Evolutionary conservation across 53 echinoderm and acorn worm species (phyloP), one percentile per base, ranked within the genome.

Genomic region (Arbacia lixula): DNA sequence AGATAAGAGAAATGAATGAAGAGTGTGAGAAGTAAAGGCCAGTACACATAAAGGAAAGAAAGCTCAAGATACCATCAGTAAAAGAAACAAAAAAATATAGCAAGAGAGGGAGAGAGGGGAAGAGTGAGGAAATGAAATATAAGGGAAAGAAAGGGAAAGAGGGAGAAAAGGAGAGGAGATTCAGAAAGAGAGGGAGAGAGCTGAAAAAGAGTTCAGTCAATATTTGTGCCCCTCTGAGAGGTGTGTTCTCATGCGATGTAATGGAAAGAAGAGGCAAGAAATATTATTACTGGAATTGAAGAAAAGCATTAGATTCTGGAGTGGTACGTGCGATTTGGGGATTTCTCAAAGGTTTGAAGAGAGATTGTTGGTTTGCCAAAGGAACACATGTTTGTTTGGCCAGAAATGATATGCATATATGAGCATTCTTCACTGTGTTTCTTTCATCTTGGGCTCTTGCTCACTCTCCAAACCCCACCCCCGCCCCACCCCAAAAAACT

Each of bases 321-420:
- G 19, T 62, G 64, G 64, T 20, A 81, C 82, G 82, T 81, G 82
- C 82, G 51, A 81, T 81, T 81, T 63, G 33, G 43, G 52, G 82
- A 34, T 81, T 81, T 81, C 64, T 63, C 57, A 32, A 19, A 28
- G 49, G 62, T 81, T 61, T 81, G 82, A 40, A 81, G 82, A 51
- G 82, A 62, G 82, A 81, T 63, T 81, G 64, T 81, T 63, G 63
- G 82, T 81, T 81, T 81, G 82, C 49, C 43, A 49, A 63, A 49
- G 82, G 82, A 81, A 81, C 50, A 81, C 64, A 81, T 81, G 82
- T 81, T 63, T 81, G 82, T 81, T 81, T 81, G 82, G 64, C 82
- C 51, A 81, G 82, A 81, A 81, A 81, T 81, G 82, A 81, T 81
- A 81, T 61, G 82, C 52, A 81, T 81, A 81, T 81, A 81, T 63